Evolutionary conservation across 2,888 invertebrate genomes (phyloP).

Genomic region (Cheiracanthium punctorium): DNA sequence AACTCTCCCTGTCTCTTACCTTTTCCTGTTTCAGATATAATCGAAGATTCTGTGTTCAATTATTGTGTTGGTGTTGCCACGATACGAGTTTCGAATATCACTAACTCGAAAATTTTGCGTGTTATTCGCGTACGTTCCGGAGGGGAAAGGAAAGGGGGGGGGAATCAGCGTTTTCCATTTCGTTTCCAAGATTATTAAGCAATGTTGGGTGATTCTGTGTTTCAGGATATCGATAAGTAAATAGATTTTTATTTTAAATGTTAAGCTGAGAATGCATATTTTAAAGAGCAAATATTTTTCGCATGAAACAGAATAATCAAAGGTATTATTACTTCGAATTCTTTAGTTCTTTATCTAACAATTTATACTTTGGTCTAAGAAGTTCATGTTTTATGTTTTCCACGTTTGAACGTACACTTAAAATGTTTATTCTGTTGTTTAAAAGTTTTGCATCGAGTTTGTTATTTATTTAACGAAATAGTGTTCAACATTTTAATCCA

Average conservation of each 20-base stretch:
- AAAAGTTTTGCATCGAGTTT: too few species aligned
- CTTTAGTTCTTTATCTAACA: too few species aligned
- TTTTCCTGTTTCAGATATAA: neutral
- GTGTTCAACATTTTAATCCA: too few species aligned
- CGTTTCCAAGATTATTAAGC: neutral
- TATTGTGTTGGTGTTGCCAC: slow-evolving; percentile 53
- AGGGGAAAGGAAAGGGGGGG: neutral
- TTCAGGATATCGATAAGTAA: neutral
- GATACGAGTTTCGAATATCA: slow-evolving; percentile 53
- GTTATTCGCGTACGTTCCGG: neutral
- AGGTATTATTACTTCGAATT: too few species aligned
- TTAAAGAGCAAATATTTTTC: too few species aligned
- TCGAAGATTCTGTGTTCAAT: slow-evolving; percentile 42
- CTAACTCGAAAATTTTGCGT: neutral
- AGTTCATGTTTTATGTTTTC: too few species aligned
- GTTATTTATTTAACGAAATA: too few species aligned
- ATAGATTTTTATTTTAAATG: neutral
- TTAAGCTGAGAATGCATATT: too few species aligned
- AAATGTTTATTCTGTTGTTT: too few species aligned
- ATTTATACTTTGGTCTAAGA: too few species aligned
- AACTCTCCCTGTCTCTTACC: neutral
- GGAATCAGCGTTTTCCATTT: neutral
- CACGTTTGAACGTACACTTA: too few species aligned
- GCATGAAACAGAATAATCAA: too few species aligned
- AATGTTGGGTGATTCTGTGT: neutral